Evolutionary conservation across 2,797 vertebrate genomes (phyloP).

Genomic region (Gallinago nigripennis): DNA sequence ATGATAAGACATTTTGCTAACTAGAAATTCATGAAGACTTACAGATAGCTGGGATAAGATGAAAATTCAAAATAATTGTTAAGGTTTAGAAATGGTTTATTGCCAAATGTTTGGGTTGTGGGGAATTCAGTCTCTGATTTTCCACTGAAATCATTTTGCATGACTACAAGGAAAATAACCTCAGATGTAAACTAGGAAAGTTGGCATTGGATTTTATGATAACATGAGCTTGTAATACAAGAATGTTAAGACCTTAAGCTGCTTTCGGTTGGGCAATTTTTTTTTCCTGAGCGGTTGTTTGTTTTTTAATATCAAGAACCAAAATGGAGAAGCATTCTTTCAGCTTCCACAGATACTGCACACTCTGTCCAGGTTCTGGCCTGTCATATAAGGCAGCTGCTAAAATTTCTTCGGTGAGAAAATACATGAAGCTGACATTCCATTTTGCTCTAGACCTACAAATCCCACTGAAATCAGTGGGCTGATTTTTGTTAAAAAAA

Average conservation of each 20-base stretch:
- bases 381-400: background rate
- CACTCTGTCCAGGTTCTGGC: background rate
- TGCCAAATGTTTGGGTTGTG: background rate
- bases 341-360: background rate
- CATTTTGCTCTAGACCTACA: background rate
- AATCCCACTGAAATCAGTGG: background rate
- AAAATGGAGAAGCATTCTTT: conserved; percentile 30
- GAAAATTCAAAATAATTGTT: background rate
- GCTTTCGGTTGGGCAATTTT: conserved; percentile 33
- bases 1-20: background rate
- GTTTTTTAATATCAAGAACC: conserved; percentile 17
- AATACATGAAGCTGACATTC: background rate
- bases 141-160: background rate
- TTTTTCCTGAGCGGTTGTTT: conserved; percentile 10
- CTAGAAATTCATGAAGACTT: background rate
- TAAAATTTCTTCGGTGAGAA: background rate
- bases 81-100: background rate
- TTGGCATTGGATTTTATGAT: conserved; percentile 41
- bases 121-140: background rate
- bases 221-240: conserved; percentile 59
- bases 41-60: background rate
- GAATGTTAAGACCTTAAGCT: conserved; percentile 70
- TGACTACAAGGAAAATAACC: conserved; percentile 12
- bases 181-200: conserved; percentile 18
- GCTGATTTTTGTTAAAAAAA: background rate